Base-by-base conservation (phyloP, 1,140 invertebrate species). In the Ostrea edulis region DNA sequence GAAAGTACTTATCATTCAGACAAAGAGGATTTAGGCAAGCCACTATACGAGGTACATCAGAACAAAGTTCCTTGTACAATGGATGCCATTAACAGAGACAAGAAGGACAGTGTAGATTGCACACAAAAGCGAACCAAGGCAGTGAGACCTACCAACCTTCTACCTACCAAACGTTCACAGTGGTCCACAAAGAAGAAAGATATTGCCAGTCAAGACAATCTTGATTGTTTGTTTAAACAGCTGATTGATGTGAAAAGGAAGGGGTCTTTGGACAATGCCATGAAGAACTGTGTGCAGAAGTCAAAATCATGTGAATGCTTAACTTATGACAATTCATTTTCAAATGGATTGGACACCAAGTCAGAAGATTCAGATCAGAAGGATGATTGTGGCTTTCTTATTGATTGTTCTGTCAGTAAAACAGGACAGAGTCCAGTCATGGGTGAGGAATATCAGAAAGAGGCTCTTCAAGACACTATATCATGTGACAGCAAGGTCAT, bases 401-500 rank as follows among this genome's bases (percentile, higher is more conserved):
- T 29, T 77, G 68, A 77, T 35, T 77, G 68, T 35, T 77, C 68
- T 12, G 68, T 77, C 29, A 77, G 68, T 77, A 77, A 77, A 29
- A 77, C 68, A 77, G 68, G 68, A 11, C 68, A 77, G 68, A 77
- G 68, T 35, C 68, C 68, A 25, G 14, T 77, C 25, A 35, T 25
- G 29, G 68, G 68, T 3, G 68, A 77, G 29, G 68, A 77, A 14
- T 77, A 29, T 35, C 29, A 77, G 68, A 77, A 77, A 77, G 68
- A 35, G 68, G 68, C 25, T 77, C 68, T 77, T 12, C 7, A 77
- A 8, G 82, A 83, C 7, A 83, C 54, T 55, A 52, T 85, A 2
- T 44, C 65, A 25, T 82, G 53, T 84, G 83, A 87, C 25, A 85
- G 55, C 65, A 89, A 85, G 53, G 89, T 68, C 71, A 89, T 89